A percentile compares a stretch with the other conserved stretches of the same genome.
These are phyloP conservation scores for Archips crataeganus DNA, from an alignment of 2,888 invertebrate species.

Conservation along the genomic window DNA sequence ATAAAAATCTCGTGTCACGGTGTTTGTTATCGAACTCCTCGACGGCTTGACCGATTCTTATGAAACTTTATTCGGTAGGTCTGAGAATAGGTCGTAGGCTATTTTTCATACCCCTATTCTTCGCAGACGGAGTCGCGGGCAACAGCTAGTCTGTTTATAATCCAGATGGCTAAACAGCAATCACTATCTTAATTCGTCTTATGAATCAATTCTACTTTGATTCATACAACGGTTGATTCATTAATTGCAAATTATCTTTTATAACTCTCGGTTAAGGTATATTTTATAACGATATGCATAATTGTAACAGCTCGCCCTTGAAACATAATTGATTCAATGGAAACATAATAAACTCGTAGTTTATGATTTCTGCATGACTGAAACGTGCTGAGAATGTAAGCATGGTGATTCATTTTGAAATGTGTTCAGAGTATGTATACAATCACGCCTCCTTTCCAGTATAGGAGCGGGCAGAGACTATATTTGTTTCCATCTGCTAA, in stretches of 20 bases:
- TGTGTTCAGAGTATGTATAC: background rate
- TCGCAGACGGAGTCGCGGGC: too few species aligned
- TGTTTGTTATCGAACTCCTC: too few species aligned
- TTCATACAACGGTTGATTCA: background rate
- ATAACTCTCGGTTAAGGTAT: background rate
- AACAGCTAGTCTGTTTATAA: background rate
- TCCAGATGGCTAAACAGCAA: background rate
- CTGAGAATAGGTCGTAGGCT: too few species aligned
- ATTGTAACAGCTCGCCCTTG: conserved; percentile 21
- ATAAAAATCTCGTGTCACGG: too few species aligned
- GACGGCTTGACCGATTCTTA: too few species aligned
- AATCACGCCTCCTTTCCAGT: too few species aligned
- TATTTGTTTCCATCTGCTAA: too few species aligned
- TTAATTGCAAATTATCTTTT: background rate
- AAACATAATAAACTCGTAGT: conserved; percentile 22
- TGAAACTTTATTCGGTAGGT: too few species aligned
- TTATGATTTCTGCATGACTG: conserved; percentile 10
- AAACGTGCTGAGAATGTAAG: conserved; percentile 34
- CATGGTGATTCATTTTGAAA: conserved; percentile 13
- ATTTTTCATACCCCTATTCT: too few species aligned
- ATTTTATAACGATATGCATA: background rate
- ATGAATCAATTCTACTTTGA: background rate
- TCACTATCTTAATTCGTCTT: background rate
- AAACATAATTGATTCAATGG: conserved; percentile 20
- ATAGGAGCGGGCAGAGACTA: too few species aligned